Base-by-base conservation (phyloP, 2,888 invertebrate genomes). In the Bellardia bayeri region DNA sequence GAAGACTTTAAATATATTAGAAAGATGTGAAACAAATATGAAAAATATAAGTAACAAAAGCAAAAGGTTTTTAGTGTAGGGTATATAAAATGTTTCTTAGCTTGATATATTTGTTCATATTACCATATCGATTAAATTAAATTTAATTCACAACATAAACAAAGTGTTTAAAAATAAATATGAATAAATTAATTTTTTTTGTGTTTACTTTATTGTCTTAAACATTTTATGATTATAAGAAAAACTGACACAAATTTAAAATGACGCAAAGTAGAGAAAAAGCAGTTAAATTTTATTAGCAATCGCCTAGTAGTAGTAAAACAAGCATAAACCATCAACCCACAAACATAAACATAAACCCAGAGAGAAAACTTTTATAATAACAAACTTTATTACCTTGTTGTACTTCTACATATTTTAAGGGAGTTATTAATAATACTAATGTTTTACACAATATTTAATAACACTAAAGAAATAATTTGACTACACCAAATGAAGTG, bases 151-250 rank as follows among this genome's bases (percentile, higher is more conserved):
- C 9, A 33, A 9, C 40, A 40, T 14, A 63, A 37, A 37, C 40
- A 9, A 16, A 42, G 0, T 4, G 40, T 23, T 45, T 42, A 42
- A 42, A 45, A 45, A 42, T 66, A 66, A 66, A 45, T 66, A 42
- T 66, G 66, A 45, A 66, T 66, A 66, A 66, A 66, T 66, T 42
- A 23, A 42, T 66, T 66, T 8, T 66, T 8, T 66, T 42, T 33
- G 14, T 8, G 3, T n/a, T 51, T 7, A 2, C 8, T 54, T 16
- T 64, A 64, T n/a, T n/a, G 9, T n/a, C 37, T 64, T 64, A 6
- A 63, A 58, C 8, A 40, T 8, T 64, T 64, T 64, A 64, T 40
- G 63, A 40, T 40, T 8, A 11, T 30, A 8, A n/a, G 54, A 64
- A 64, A 16, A 64, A 40, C 1, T 64, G 63, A 37, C 63, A 64